Conservation (phyloP, 2,113 vertebrate genomes). For the Anoplopoma fimbria region DNA sequence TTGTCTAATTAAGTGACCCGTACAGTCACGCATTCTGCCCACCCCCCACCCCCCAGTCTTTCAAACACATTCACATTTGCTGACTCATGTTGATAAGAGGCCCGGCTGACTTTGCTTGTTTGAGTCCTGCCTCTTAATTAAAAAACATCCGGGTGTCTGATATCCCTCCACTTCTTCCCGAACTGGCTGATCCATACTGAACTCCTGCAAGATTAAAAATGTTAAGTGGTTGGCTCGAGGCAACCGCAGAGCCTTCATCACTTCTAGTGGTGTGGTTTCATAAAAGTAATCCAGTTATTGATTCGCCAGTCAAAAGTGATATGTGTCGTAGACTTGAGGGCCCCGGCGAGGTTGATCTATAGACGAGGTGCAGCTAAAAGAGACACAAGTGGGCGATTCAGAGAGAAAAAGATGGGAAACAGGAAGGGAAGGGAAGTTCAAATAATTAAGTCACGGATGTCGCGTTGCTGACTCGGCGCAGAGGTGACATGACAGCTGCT, state of each 20-base stretch:
- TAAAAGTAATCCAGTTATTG: slow-evolving; percentile 79
- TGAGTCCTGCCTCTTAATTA: slow-evolving; percentile 67
- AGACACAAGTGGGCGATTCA: slow-evolving; percentile 39
- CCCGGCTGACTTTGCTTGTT: slow-evolving; percentile 59
- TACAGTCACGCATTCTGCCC: neutral
- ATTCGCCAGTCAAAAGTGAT: slow-evolving; percentile 73
- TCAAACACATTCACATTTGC: slow-evolving; percentile 33
- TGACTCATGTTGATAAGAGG: slow-evolving; percentile 69
- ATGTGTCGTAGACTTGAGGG: slow-evolving; percentile 63
- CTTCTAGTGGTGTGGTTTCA: slow-evolving; percentile 71
- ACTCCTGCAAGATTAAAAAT: slow-evolving; percentile 73
- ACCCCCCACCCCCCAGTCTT: neutral
- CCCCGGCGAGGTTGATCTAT: slow-evolving; percentile 61
- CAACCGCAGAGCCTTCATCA: slow-evolving; percentile 60
- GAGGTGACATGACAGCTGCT: slow-evolving; percentile 35
- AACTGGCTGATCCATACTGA: slow-evolving; percentile 66
- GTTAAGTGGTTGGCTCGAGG: slow-evolving; percentile 70
- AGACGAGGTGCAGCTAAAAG: slow-evolving; percentile 37
- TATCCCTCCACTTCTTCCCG: slow-evolving; percentile 48
- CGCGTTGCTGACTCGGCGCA: neutral
- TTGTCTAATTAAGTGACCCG: slow-evolving; percentile 30
- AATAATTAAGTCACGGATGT: slow-evolving; percentile 38
- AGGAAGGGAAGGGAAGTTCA: slow-evolving; percentile 11
- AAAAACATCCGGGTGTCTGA: slow-evolving; percentile 62
- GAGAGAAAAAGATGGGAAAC: slow-evolving; percentile 6